These are phyloP conservation scores for Tetramorium alpestre DNA, from an alignment of 1,140 invertebrate genomes.

Conservation along the genomic window DNA sequence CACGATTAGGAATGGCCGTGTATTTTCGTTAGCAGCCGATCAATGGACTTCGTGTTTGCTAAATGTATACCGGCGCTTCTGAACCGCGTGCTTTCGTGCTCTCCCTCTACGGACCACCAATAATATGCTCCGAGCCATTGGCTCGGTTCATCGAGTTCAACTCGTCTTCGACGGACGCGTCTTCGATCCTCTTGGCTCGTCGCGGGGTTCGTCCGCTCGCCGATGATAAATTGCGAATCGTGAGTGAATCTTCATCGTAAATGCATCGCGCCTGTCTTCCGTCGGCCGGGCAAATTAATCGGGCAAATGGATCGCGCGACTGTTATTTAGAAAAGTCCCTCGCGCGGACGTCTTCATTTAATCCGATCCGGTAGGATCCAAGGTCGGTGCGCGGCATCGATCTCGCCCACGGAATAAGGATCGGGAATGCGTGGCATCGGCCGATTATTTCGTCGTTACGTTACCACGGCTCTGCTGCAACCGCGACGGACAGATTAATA, in stretches of 20 bases:
- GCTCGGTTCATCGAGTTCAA: conserved; percentile 52
- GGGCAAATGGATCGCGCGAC: conserved; percentile 21
- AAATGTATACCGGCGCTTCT: conserved; percentile 37
- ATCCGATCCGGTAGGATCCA: not conserved
- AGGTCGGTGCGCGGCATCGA: not conserved
- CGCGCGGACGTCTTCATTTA: conserved; percentile 38
- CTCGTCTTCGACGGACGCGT: conserved; percentile 47
- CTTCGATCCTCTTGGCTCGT: not conserved
- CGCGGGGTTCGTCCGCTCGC: not conserved
- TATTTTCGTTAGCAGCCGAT: conserved; percentile 53
- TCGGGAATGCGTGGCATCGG: not conserved
- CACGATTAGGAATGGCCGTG: conserved; percentile 63
- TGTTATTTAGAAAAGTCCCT: not conserved
- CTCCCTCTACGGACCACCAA: conserved; percentile 48
- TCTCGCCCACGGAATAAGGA: conserved; percentile 13
- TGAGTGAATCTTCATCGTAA: conserved; percentile 47
- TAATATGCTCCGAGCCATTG: not conserved
- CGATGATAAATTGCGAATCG: conserved; percentile 46
- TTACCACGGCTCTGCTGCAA: not conserved
- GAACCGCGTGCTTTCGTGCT: not conserved
- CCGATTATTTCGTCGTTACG: not conserved
- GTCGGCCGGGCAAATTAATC: conserved; percentile 19
- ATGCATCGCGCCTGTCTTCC: conserved; percentile 2
- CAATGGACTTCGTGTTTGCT: conserved; percentile 74
- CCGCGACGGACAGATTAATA: conserved; percentile 30